Evolutionary conservation across 2,797 vertebrate species (phyloP).

Genomic region (Coregonus suidteri): DNA sequence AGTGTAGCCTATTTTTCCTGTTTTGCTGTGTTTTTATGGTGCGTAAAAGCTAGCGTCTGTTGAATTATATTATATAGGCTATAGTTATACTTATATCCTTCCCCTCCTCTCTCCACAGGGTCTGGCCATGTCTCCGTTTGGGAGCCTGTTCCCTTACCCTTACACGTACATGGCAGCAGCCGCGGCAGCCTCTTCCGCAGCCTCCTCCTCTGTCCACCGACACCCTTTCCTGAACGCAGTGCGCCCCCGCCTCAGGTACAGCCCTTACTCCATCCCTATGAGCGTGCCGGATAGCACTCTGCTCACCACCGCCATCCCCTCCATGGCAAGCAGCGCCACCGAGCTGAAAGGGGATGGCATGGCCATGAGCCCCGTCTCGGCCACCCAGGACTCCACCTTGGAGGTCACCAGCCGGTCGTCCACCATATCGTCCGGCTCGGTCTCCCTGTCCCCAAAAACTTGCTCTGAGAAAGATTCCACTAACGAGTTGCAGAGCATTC

Average conservation of each 20-base stretch:
- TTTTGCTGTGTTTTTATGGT: background rate
- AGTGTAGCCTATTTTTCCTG: background rate
- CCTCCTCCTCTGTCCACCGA: slow-evolving; percentile 87
- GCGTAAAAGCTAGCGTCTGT: background rate
- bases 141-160: slow-evolving; percentile 92
- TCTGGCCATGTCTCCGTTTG: slow-evolving; percentile 94
- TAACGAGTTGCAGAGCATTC: slow-evolving; percentile 95
- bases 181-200: slow-evolving; percentile 86
- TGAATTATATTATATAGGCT: background rate
- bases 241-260: slow-evolving; percentile 93
- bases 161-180: slow-evolving; percentile 98
- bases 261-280: slow-evolving; percentile 90
- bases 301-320: slow-evolving; percentile 81
- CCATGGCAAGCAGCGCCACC: slow-evolving; percentile 71
- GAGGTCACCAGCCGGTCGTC: slow-evolving; percentile 93
- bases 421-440: slow-evolving; percentile 86
- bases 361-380: slow-evolving; percentile 81
- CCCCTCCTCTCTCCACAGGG: slow-evolving; percentile 75
- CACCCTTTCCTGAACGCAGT: slow-evolving; percentile 91
- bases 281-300: slow-evolving; percentile 87
- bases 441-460: slow-evolving; percentile 89
- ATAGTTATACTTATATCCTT: background rate
- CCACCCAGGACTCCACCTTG: slow-evolving; percentile 88
- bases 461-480: slow-evolving; percentile 87
- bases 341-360: slow-evolving; percentile 81